A percentile compares a stretch with the other conserved stretches of the same genome.
phyloP scores from a whole-genome alignment of 2,113 vertebrate genomes.

The Lycaon pictus region DNA sequence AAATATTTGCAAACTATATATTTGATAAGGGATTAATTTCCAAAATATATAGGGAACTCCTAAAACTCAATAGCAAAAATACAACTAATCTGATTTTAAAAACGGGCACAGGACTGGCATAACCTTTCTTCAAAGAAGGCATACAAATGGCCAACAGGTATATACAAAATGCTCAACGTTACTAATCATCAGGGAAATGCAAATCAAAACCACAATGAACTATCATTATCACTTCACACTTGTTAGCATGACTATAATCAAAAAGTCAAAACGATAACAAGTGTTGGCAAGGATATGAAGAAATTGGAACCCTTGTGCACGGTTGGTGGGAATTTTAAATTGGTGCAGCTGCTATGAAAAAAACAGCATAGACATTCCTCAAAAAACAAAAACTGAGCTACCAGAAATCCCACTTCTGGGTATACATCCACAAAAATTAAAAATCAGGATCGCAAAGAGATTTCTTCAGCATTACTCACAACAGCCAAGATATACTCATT shows the following conservation, averaged over 20 bases:
- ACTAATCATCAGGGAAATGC: background rate
- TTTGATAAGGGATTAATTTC: background rate
- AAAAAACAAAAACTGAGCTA: background rate
- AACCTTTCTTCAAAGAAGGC: background rate
- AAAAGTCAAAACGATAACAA: background rate
- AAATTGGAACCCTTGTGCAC: background rate
- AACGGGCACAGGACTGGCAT: background rate
- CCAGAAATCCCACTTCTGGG: background rate
- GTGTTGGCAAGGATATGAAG: background rate
- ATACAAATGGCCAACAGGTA: background rate
- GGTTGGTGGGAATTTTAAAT: background rate
- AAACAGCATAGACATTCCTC: background rate
- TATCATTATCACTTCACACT: background rate
- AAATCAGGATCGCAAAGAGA: background rate
- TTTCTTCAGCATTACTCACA: background rate
- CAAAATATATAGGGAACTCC: background rate
- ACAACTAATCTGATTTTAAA: background rate
- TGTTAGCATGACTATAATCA: background rate
- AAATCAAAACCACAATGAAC: background rate
- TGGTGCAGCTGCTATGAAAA: background rate
- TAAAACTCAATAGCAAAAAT: background rate
- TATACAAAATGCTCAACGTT: background rate
- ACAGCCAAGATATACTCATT: background rate
- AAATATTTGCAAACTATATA: background rate
- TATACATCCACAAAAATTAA: background rate